These are phyloP conservation scores for Ophiothrix spiculata DNA, from an alignment of 35 echinoderm and acorn worm genomes.

Conservation along the genomic window DNA sequence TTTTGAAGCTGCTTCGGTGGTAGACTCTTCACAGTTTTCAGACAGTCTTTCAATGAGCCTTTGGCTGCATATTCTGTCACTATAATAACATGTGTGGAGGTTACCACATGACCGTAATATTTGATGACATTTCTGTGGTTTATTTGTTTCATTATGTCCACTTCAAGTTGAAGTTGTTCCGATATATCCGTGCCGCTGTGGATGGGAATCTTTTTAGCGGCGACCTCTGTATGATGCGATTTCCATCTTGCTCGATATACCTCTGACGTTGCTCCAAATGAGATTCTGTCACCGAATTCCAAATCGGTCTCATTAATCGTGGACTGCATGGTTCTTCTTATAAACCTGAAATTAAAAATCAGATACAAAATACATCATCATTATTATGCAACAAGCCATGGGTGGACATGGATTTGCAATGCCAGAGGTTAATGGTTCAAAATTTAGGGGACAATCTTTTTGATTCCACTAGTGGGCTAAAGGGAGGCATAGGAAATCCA, in stretches of 20 bases:
- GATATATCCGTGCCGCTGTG: background rate
- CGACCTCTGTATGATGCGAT: background rate
- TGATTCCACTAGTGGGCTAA: no score
- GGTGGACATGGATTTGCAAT: no score
- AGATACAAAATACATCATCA: no score
- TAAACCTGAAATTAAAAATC: no score
- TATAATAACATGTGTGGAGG: background rate
- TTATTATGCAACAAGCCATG: no score
- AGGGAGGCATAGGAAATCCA: no score
- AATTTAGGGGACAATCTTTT: no score
- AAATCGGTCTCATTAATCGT: background rate
- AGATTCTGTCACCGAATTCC: background rate
- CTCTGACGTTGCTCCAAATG: background rate
- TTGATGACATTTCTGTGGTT: slow-evolving; percentile 3
- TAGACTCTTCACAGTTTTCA: background rate
- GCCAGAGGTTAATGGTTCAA: no score
- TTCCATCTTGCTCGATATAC: background rate
- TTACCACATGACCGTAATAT: background rate
- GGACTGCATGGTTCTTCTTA: background rate
- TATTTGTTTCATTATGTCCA: background rate
- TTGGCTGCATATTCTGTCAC: background rate
- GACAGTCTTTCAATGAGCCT: background rate
- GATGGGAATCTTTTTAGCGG: background rate
- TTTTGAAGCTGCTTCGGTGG: background rate
- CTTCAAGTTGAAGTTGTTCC: background rate